These are phyloP conservation scores for Budorcas taxicolor DNA, from an alignment of 2,113 vertebrate species.

Conservation along the genomic window DNA sequence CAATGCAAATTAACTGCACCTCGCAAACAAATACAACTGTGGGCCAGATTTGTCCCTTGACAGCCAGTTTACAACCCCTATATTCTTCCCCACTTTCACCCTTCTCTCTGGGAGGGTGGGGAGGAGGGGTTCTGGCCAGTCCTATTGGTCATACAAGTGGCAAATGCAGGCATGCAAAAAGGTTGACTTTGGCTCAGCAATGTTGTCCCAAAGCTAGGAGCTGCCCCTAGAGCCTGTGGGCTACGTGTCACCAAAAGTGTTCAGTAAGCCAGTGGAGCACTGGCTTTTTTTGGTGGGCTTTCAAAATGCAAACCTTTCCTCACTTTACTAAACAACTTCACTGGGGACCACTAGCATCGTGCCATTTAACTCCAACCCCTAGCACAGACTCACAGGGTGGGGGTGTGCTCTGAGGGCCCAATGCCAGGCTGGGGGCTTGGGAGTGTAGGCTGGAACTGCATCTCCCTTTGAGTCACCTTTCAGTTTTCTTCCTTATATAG, in stretches of 20 bases:
- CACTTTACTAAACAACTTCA: background rate
- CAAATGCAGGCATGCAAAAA: background rate
- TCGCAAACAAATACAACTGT: background rate
- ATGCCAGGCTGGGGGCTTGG: background rate
- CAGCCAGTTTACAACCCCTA: background rate
- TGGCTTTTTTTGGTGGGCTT: too few relatives aligned
- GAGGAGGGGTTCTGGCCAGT: background rate
- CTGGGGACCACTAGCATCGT: background rate
- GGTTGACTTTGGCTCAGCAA: background rate
- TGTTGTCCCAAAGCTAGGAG: background rate
- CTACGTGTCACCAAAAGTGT: background rate
- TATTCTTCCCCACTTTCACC: background rate
- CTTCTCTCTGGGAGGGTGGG: background rate
- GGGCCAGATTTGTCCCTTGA: background rate
- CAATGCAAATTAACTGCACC: background rate
- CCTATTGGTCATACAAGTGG: background rate
- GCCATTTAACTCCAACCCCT: background rate
- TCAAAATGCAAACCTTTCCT: background rate
- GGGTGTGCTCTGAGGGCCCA: background rate
- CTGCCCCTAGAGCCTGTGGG: background rate
- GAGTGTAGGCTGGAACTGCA: background rate
- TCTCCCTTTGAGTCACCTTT: background rate
- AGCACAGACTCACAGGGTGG: background rate
- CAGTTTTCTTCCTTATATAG: background rate
- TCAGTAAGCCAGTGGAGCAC: background rate